Conservation (phyloP, 2,113 vertebrate species). For the Cyanoliseus patagonus region DNA sequence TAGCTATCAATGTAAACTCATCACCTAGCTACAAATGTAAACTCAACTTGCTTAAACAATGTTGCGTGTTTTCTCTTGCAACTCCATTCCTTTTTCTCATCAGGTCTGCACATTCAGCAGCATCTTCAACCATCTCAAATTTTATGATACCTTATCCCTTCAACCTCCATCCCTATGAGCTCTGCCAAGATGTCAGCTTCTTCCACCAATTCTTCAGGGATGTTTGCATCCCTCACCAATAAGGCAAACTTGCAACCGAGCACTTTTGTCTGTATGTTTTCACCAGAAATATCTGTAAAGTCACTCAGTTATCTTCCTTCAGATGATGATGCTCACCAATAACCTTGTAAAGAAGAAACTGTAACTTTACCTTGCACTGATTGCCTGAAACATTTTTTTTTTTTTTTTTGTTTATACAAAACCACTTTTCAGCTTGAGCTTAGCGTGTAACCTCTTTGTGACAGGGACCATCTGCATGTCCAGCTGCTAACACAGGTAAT, state of each 20-base stretch:
- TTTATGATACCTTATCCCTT: not conserved
- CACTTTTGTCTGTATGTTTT: not conserved
- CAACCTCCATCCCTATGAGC: not conserved
- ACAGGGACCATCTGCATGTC: not conserved
- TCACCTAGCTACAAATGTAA: not conserved
- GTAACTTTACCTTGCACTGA: not conserved
- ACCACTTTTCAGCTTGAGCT: not conserved
- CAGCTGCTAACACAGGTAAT: not conserved
- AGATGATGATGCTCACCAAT: not conserved
- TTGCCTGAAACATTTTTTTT: not conserved
- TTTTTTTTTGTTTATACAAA: not conserved
- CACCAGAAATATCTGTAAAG: not conserved
- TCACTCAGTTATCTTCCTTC: not conserved
- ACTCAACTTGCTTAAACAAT: not conserved
- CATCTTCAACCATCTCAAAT: not conserved
- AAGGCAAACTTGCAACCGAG: not conserved
- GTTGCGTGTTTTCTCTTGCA: not conserved
- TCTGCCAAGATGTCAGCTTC: not conserved
- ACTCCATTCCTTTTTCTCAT: not conserved
- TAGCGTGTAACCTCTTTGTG: not conserved
- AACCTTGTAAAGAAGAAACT: not conserved
- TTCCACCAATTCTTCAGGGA: not conserved
- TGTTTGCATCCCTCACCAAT: not conserved
- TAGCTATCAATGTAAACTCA: not conserved
- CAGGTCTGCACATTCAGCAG: not conserved